A percentile compares a stretch with the other conserved stretches of the same genome.
Conservation (phyloP, 2,113 vertebrate species). For the Calidris pygmaea region DNA sequence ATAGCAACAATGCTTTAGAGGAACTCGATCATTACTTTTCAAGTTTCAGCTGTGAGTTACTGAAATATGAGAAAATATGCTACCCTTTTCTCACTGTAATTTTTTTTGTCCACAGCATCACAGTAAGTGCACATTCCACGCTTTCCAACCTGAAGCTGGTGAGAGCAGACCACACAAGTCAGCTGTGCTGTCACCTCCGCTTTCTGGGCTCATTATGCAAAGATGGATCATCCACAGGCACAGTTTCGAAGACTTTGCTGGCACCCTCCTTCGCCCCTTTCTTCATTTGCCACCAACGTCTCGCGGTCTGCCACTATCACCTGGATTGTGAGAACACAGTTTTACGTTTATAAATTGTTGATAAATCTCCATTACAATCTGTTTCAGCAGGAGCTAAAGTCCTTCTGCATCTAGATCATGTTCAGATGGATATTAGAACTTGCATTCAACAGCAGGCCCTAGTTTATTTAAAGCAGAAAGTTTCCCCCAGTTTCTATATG, state of each 20-base stretch:
- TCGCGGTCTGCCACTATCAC: neutral
- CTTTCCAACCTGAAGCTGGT: neutral
- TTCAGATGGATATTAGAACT: neutral
- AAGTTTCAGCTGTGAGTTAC: neutral
- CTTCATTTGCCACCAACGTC: neutral
- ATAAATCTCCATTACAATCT: neutral
- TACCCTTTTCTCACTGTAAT: neutral
- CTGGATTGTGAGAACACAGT: neutral
- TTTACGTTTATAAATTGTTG: neutral
- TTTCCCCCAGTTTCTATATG: neutral
- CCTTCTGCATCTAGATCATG: neutral
- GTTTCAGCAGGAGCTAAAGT: neutral
- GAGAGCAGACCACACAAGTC: neutral
- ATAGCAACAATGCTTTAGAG: neutral
- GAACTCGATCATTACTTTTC: neutral
- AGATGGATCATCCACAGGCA: neutral
- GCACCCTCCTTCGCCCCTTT: neutral
- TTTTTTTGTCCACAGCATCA: neutral
- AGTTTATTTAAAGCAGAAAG: neutral
- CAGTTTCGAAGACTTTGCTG: neutral
- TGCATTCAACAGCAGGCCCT: neutral
- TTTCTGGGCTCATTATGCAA: neutral
- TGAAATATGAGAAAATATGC: conserved; percentile 12
- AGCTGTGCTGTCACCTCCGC: neutral
- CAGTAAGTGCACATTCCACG: neutral